Evolutionary conservation across 2,113 vertebrate genomes (phyloP).

Genomic region (Epinephelus cyanopodus): DNA sequence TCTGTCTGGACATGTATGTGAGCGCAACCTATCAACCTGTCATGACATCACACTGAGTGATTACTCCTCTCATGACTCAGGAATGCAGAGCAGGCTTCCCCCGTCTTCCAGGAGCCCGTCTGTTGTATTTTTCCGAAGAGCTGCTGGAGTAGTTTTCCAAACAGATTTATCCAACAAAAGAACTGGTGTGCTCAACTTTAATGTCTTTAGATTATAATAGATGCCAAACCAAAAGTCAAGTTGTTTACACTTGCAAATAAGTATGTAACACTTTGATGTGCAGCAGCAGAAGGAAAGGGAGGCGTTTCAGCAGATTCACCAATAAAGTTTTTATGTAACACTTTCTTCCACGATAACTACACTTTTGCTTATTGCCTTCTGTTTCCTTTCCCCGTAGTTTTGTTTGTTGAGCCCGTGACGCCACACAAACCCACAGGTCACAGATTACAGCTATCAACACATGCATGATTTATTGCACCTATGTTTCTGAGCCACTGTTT

Average conservation of each 20-base stretch:
- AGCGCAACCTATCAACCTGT: conserved; percentile 66
- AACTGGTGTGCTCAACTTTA: too few species aligned
- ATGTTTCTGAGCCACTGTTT: conserved; percentile 45
- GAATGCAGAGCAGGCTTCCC: conserved; percentile 77
- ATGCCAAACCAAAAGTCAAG: too few species aligned
- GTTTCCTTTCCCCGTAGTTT: conserved; percentile 2
- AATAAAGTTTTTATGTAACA: not conserved
- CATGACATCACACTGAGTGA: conserved; percentile 70
- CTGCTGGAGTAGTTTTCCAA: conserved; percentile 43
- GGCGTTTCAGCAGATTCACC: not conserved
- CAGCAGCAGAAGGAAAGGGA: too few species aligned
- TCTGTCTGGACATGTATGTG: conserved; percentile 65
- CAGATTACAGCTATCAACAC: conserved; percentile 62
- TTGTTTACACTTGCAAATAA: too few species aligned
- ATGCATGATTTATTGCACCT: conserved; percentile 62
- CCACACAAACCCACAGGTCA: conserved; percentile 43
- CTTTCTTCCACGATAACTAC: not conserved
- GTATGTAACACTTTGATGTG: too few species aligned
- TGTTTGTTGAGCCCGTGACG: conserved; percentile 30
- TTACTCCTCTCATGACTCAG: conserved; percentile 61
- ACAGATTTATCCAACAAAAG: not conserved
- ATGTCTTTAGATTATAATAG: too few species aligned
- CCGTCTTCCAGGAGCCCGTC: conserved; percentile 33
- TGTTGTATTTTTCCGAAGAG: conserved; percentile 71
- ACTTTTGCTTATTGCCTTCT: conserved; percentile 1